Conservation (phyloP, 2,113 vertebrate genomes). For the Scatophagus argus region DNA sequence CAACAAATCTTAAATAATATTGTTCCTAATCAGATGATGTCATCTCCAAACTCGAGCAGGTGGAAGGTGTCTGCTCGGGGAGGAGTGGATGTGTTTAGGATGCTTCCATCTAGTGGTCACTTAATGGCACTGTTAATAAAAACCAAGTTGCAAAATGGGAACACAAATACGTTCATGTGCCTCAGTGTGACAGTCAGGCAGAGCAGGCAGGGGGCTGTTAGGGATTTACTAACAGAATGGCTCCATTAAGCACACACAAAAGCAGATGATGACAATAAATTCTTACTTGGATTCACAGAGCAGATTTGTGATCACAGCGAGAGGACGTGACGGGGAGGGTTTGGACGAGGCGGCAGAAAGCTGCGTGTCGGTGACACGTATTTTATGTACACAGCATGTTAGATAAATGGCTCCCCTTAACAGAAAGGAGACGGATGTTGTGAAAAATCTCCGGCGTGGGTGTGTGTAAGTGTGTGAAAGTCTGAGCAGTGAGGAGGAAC, state of each 20-base stretch:
- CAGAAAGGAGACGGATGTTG: background rate
- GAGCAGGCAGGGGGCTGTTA: slow-evolving; percentile 9
- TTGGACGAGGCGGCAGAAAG: too few relatives aligned
- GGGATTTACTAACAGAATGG: slow-evolving; percentile 34
- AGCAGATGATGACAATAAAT: slow-evolving; percentile 29
- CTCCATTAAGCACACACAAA: slow-evolving; percentile 43
- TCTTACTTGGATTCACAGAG: slow-evolving; percentile 25
- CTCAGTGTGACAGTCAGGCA: too few relatives aligned
- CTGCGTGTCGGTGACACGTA: background rate
- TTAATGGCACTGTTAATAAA: slow-evolving; percentile 47
- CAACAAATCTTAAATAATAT: slow-evolving; percentile 16
- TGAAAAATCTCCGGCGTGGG: slow-evolving; percentile 26
- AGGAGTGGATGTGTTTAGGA: slow-evolving; percentile 59
- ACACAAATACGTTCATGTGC: background rate
- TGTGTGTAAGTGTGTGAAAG: slow-evolving; percentile 28
- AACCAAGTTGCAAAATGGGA: background rate
- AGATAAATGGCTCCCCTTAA: slow-evolving; percentile 12
- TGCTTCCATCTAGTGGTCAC: slow-evolving; percentile 84
- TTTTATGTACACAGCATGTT: slow-evolving; percentile 22
- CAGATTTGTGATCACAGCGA: slow-evolving; percentile 26
- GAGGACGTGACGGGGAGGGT: slow-evolving; percentile 26
- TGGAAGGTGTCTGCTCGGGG: slow-evolving; percentile 23
- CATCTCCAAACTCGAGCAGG: slow-evolving; percentile 51
- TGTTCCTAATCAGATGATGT: slow-evolving; percentile 64
- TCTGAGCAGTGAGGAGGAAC: slow-evolving; percentile 8